Percentiles rank a stretch among this genome's conserved stretches.
phyloP scores from a whole-genome alignment of 2,113 vertebrate genomes.

The Siniperca chuatsi region DNA sequence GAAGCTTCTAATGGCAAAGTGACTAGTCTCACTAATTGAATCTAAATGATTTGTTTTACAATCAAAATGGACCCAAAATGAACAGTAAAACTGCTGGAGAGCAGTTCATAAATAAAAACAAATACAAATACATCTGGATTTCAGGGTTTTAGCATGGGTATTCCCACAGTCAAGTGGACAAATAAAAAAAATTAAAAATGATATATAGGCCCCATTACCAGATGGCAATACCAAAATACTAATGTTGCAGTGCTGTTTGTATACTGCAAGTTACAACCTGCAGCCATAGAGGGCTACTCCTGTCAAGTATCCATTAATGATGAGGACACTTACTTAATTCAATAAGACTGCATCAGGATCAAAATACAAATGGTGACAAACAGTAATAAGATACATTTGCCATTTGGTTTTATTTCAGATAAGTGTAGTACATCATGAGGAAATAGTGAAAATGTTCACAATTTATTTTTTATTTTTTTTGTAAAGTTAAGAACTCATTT shows the following conservation, averaged over 20 bases:
- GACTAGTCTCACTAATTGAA: not conserved
- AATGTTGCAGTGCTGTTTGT: conserved; percentile 10
- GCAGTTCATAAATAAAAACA: not conserved
- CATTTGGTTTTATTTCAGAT: not conserved
- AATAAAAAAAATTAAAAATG: not conserved
- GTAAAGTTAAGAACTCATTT: not conserved
- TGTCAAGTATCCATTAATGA: conserved; percentile 30
- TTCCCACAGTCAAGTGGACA: not conserved
- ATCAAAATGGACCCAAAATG: not conserved
- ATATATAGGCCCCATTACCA: not conserved
- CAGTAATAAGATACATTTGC: no score
- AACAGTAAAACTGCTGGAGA: not conserved
- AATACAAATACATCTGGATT: not conserved
- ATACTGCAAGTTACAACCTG: not conserved
- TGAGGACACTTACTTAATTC: conserved; percentile 1
- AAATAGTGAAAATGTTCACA: not conserved
- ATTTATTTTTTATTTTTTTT: not conserved
- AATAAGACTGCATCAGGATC: not conserved
- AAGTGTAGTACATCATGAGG: not conserved
- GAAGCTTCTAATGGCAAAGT: not conserved
- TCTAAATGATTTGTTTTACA: not conserved
- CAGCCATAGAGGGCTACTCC: not conserved
- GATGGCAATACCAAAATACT: not conserved
- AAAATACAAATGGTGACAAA: not conserved
- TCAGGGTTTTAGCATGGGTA: not conserved